A percentile compares a stretch with the other conserved stretches of the same genome.
Conservation (phyloP, 2,888 invertebrate genomes). For the Aphodius granarius region DNA sequence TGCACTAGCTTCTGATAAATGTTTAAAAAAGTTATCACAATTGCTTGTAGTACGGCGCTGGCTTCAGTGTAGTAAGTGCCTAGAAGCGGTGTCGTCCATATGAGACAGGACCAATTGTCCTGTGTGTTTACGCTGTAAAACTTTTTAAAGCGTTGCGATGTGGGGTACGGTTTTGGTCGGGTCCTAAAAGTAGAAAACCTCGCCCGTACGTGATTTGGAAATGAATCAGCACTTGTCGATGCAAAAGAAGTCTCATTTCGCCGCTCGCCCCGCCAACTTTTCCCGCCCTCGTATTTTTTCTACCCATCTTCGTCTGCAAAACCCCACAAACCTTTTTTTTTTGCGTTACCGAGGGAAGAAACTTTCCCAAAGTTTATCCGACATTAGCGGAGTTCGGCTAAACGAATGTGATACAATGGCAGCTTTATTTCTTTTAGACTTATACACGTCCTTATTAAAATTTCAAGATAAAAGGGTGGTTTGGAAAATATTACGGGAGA, state of each 20-base stretch:
- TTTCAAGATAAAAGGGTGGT: too few species aligned
- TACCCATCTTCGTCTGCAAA: background rate
- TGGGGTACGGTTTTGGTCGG: constrained; percentile 30
- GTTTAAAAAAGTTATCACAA: background rate
- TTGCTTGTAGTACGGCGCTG: background rate
- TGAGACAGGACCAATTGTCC: constrained; percentile 37
- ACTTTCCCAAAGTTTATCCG: background rate
- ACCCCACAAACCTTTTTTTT: background rate
- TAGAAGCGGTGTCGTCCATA: background rate
- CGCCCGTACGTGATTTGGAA: constrained; percentile 41
- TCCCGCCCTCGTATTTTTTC: constrained; percentile 25
- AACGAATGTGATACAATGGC: background rate
- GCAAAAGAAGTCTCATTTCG: constrained; percentile 35
- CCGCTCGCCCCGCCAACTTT: constrained; percentile 25
- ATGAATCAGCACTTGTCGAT: constrained; percentile 30
- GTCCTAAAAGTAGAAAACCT: constrained; percentile 3
- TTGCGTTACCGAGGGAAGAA: background rate
- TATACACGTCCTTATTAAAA: too few species aligned
- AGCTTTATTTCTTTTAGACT: too few species aligned
- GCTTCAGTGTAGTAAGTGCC: background rate
- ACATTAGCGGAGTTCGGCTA: background rate
- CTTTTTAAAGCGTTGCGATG: constrained; percentile 44
- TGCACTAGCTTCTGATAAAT: too few species aligned
- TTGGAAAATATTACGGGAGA: too few species aligned
- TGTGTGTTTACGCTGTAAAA: constrained; percentile 43